These are phyloP conservation scores for Gallinago paraguaiae DNA, from an alignment of 2,113 vertebrate genomes.

Conservation along the genomic window DNA sequence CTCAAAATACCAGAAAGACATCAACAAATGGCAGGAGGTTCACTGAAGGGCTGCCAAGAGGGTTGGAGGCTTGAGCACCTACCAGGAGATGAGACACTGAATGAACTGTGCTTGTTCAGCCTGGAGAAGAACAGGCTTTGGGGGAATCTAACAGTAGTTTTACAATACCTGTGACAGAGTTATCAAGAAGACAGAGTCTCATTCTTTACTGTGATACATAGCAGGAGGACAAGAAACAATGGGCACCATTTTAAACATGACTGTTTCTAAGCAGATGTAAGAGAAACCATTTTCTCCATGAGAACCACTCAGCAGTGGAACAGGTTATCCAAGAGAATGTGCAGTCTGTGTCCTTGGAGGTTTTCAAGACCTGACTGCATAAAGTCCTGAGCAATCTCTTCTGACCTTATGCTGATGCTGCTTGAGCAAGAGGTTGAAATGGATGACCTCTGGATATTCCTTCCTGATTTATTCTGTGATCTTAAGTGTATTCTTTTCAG, in stretches of 20 bases:
- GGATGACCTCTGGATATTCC: neutral
- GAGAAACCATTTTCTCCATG: neutral
- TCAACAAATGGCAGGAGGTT: neutral
- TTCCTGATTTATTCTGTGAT: neutral
- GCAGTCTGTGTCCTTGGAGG: no score
- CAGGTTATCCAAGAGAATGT: neutral
- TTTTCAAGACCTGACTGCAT: neutral
- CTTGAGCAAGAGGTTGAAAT: neutral
- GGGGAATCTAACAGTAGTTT: neutral
- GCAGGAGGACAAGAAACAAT: neutral
- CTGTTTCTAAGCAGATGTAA: neutral
- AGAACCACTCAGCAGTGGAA: neutral
- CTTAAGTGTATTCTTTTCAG: neutral
- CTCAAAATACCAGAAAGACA: neutral
- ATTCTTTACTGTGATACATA: neutral
- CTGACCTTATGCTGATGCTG: neutral
- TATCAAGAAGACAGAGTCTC: neutral
- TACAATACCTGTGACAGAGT: neutral
- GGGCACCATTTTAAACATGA: neutral
- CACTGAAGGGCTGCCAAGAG: neutral
- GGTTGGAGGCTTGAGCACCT: accelerated
- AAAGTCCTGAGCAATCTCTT: neutral
- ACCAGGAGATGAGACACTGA: neutral
- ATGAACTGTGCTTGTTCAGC: neutral
- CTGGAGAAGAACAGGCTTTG: neutral